Percentiles rank a stretch among this genome's conserved stretches.
Conservation (phyloP, 2,888 invertebrate species). For the Idaea dimidiata region DNA sequence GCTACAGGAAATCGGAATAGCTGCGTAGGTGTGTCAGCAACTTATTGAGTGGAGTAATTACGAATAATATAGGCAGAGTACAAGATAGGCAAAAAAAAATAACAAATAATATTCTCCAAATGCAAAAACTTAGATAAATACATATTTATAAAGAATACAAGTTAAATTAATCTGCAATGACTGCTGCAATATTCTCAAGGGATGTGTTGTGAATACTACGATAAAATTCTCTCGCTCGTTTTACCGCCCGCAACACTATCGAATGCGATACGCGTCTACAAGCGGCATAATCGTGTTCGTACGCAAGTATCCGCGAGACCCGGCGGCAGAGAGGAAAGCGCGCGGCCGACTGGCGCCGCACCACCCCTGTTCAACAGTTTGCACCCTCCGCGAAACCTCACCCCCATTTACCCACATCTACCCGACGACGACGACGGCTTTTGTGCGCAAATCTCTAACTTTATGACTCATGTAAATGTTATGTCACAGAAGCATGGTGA, state of each 20-base stretch:
- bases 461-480: constrained; percentile 27
- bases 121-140: no score
- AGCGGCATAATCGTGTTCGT: neutral
- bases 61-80: neutral
- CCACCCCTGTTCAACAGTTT: constrained; percentile 77
- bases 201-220: neutral
- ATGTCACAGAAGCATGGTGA: constrained; percentile 13
- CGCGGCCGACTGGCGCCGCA: constrained; percentile 70
- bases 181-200: neutral
- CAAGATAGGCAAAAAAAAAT: neutral
- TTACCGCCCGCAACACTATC: neutral
- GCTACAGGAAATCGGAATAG: neutral
- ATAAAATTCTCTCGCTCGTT: neutral
- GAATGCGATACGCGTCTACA: constrained; percentile 1
- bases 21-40: neutral
- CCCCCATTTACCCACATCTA: constrained; percentile 38
- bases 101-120: neutral
- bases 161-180: neutral
- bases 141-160: neutral
- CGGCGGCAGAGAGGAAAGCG: constrained; percentile 36
- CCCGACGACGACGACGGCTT: constrained; percentile 13
- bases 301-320: constrained; percentile 7
- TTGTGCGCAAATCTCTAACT: constrained; percentile 26
- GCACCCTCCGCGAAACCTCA: constrained; percentile 60
- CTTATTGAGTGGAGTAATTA: neutral